Conservation (phyloP, 2,797 vertebrate genomes). For the Sitta carolinensis region DNA sequence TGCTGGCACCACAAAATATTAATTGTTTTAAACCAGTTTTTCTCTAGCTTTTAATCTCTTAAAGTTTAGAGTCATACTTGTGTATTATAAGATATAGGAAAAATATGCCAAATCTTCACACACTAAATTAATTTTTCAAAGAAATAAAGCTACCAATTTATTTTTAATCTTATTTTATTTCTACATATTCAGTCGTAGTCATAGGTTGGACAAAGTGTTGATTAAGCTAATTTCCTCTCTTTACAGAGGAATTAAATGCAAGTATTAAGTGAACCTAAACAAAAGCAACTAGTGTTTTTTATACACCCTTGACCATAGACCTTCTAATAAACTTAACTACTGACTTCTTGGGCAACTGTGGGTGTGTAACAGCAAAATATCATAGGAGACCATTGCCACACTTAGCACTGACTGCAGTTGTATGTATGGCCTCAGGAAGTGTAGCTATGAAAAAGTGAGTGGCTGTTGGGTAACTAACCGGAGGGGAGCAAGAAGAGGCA, state of each 20-base stretch:
- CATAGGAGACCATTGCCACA: not conserved
- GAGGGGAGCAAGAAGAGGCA: not conserved
- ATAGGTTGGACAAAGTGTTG: not conserved
- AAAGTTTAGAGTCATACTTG: not conserved
- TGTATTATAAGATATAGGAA: not conserved
- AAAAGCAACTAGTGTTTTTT: not conserved
- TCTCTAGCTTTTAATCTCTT: not conserved
- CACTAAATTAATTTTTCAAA: not conserved
- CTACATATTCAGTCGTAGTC: not conserved
- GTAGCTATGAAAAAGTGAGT: not conserved
- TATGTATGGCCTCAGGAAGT: not conserved
- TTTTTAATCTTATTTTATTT: not conserved
- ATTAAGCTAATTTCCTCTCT: not conserved
- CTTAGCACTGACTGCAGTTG: not conserved
- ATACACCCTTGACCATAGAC: not conserved
- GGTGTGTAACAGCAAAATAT: not conserved
- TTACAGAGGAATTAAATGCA: not conserved
- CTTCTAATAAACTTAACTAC: not conserved
- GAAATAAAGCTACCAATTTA: not conserved
- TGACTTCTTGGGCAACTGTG: not conserved
- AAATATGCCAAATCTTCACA: not conserved
- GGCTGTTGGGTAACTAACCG: not conserved
- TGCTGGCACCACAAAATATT: not conserved
- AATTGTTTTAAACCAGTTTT: not conserved
- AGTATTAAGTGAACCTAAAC: not conserved